Base-by-base conservation (phyloP, 2,888 invertebrate genomes). In the Ischnus inquisitorius region DNA sequence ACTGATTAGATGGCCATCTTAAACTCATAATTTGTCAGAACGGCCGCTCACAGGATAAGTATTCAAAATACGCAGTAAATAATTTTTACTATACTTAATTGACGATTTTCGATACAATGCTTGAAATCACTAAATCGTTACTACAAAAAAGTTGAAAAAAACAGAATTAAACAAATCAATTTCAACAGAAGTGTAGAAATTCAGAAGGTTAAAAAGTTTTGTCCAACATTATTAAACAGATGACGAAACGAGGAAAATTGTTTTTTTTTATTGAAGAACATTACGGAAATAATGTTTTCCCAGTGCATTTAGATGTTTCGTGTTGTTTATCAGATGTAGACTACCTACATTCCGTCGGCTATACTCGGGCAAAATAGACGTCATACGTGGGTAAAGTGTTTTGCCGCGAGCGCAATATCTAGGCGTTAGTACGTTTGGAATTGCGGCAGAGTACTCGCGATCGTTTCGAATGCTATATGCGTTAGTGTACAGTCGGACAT, bases 381-480 rank as follows among this genome's bases (percentile, higher is more conserved):
- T 54, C 14, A 57, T 39, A 71, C 19, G 10, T 12, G 12, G 34
- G 54, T 16, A 39, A 54, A 71, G 54, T 71, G 34, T 71, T 54
- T n/a, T 14, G 2, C 54, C 12, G 4, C 16, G 46, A 67, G 25
- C 43, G 67, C 46, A 46, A 12, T 39, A 22, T 25, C 19, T 39
- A 54, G 54, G 54, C 46, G 25, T 12, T n/a, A 39, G 41, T 57
- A 10, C 3, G 41, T 57, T 71, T 6, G 43, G 71, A 48, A 25
- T 71, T 64, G 25, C 39, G 41, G 79, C n/a, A 64, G 16, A 51
- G 43, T 65, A 51, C 62, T 71, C 64, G 64, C 43, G 57, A 60
- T 8, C 51, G 34, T 25, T 19, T 65, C 65, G 72, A 60, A 79
- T 67, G 34, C 14, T 68, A 79, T 72, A 41, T 77, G 19, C 51